Evolutionary conservation across 2,113 vertebrate genomes (phyloP), one percentile per base, ranked within the genome.

Genomic region (Dipodomys spectabilis): DNA sequence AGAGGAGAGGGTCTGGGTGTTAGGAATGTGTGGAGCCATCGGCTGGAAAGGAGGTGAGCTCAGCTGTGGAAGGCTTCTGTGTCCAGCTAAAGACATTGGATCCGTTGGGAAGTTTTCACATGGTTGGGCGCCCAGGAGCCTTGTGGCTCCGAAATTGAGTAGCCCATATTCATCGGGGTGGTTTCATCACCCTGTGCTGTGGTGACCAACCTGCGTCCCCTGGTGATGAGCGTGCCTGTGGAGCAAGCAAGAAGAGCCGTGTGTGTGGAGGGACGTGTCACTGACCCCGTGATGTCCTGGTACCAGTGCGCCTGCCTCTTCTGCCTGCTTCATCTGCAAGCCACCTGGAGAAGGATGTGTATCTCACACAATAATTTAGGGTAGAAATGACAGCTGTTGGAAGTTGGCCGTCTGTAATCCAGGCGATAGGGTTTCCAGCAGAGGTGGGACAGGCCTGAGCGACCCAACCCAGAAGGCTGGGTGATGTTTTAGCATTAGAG

Each of bases 201-300:
- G 49, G 25, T 20, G n/a, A 16, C 5, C 1, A 35, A 30, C n/a
- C 87, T 8, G 2, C 39, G 53, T 62, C 44, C 69, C 79, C 10
- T 7, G 0, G 3, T 4, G 7, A n/a, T 10, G 13, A 73, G 12
- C 28, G 53, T 2, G 0, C 2, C 30, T 6, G 0, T 67, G 69
- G 53, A 15, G 20, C 68, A 20, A 39, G 53, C 73, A 25, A 19
- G 86, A 74, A 20, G 69, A 44, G 86, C 35, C 9, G 0, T 0
- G 11, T 15, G 11, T 49, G 53, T 9, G 67, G 27, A 53, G 27
- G 15, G 69, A 27, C 1, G 0, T 32, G 68, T 68, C 69, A 35
- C 35, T 0, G 49, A 30, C 11, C 9, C 32, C 5, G 7, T 35
- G 11, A 74, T 12, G 10, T 28, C 62, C 75, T 53, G 6, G 30